Conservation (phyloP, 1,140 invertebrate genomes). For the Homalodisca vitripennis region DNA sequence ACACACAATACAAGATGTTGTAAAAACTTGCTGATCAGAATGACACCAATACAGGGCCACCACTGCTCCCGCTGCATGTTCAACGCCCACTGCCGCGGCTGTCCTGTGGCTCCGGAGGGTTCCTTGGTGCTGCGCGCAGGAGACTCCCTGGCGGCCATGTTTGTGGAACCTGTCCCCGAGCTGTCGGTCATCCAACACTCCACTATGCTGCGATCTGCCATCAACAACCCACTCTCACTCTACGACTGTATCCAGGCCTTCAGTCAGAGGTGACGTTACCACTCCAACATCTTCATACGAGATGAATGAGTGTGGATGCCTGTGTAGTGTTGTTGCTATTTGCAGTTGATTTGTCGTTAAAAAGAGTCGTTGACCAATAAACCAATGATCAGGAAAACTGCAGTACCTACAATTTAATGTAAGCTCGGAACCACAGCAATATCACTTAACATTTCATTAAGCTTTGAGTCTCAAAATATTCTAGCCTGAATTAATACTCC, state of each 20-base stretch:
- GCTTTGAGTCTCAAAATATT: too few relatives aligned
- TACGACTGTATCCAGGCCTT: slow-evolving; percentile 69
- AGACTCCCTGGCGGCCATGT: slow-evolving; percentile 60
- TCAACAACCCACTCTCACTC: slow-evolving; percentile 56
- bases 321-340: too few relatives aligned
- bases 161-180: slow-evolving; percentile 43
- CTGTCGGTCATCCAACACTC: slow-evolving; percentile 42
- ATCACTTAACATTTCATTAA: too few relatives aligned
- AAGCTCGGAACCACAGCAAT: too few relatives aligned
- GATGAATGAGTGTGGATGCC: too few relatives aligned
- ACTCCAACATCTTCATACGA: too few relatives aligned
- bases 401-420: too few relatives aligned
- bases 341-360: too few relatives aligned
- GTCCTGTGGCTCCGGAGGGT: slow-evolving; percentile 53
- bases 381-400: too few relatives aligned
- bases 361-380: too few relatives aligned
- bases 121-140: slow-evolving; percentile 55
- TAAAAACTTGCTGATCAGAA: neutral
- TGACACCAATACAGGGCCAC: slow-evolving; percentile 55
- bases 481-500: too few relatives aligned
- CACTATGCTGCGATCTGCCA: slow-evolving; percentile 51
- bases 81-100: slow-evolving; percentile 60
- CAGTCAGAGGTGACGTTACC: slow-evolving; percentile 66
- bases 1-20: too few relatives aligned
- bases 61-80: slow-evolving; percentile 64